phyloP scores from a whole-genome alignment of 2,888 invertebrate genomes.

The Nomada flava region DNA sequence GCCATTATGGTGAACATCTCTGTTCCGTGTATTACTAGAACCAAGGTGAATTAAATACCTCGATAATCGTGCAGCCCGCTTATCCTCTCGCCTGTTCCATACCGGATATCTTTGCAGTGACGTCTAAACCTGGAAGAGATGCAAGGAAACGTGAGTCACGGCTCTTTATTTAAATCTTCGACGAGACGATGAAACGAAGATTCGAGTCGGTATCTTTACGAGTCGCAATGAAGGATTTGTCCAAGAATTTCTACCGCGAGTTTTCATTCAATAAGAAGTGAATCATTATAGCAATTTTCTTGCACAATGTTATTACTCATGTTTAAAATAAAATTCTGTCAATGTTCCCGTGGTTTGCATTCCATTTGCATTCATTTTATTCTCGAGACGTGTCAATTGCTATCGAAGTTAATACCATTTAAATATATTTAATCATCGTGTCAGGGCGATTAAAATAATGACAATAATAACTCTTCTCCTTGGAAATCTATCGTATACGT shows the following conservation, averaged over 20 bases:
- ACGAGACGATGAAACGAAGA: conserved; percentile 31
- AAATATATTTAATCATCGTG: too few relatives aligned
- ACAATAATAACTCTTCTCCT: too few relatives aligned
- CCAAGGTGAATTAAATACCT: conserved; percentile 22
- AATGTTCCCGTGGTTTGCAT: too few relatives aligned
- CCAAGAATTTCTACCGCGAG: background rate
- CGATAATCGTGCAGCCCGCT: conserved; percentile 3
- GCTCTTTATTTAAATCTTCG: conserved; percentile 18
- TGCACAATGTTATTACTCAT: too few relatives aligned
- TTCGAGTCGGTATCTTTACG: background rate
- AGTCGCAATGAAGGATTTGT: background rate
- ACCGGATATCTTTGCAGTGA: conserved; percentile 37
- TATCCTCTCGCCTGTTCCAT: background rate
- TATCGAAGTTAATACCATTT: too few relatives aligned
- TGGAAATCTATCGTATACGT: too few relatives aligned
- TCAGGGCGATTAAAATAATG: too few relatives aligned
- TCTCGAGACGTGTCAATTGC: too few relatives aligned
- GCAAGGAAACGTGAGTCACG: conserved; percentile 32
- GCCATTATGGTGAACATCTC: background rate
- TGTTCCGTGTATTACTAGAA: background rate
- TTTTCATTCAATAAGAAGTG: too few relatives aligned
- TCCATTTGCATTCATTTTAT: too few relatives aligned
- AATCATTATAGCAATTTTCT: too few relatives aligned
- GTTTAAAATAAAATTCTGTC: too few relatives aligned
- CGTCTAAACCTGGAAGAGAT: conserved; percentile 17